Percentiles rank a stretch among this genome's conserved stretches.
These are phyloP conservation scores for Tympanuchus pallidicinctus DNA, from an alignment of 2,113 vertebrate genomes.

Conservation along the genomic window DNA sequence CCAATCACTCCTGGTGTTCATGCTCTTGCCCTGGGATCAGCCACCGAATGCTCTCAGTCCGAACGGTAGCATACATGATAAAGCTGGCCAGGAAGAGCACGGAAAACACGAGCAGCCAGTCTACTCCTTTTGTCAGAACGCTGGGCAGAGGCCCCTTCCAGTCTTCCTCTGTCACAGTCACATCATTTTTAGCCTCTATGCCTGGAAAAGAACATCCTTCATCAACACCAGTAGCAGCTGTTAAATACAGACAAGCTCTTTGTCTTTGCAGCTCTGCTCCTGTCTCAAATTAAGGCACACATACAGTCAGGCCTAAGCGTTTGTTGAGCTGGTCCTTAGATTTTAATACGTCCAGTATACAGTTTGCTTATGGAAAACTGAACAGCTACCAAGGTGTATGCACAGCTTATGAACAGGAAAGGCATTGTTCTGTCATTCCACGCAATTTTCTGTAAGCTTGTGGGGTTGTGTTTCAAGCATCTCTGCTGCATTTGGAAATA, in stretches of 20 bases:
- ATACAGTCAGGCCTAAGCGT: background rate
- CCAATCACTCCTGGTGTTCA: constrained; percentile 89
- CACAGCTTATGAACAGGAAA: background rate
- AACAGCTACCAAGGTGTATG: background rate
- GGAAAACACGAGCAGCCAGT: constrained; percentile 97
- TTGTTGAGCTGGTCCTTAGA: background rate
- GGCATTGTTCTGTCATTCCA: background rate
- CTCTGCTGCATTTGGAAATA: background rate
- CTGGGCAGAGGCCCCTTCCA: constrained; percentile 87
- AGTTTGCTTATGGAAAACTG: background rate
- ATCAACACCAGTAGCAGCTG: background rate
- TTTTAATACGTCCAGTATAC: fast-evolving
- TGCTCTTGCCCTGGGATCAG: constrained; percentile 96
- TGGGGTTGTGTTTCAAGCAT: background rate
- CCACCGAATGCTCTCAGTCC: constrained; percentile 94
- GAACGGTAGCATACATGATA: constrained; percentile 87
- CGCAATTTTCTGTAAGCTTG: background rate
- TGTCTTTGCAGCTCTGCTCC: background rate
- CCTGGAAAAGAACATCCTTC: constrained; percentile 76
- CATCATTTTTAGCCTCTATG: constrained; percentile 84
- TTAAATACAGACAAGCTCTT: background rate
- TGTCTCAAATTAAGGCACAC: fast-evolving
- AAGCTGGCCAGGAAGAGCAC: constrained; percentile 91
- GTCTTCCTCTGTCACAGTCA: constrained; percentile 84
- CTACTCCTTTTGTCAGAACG: constrained; percentile 85